Evolutionary conservation across 2,113 vertebrate genomes (phyloP).

Genomic region (Tiliqua scincoides): DNA sequence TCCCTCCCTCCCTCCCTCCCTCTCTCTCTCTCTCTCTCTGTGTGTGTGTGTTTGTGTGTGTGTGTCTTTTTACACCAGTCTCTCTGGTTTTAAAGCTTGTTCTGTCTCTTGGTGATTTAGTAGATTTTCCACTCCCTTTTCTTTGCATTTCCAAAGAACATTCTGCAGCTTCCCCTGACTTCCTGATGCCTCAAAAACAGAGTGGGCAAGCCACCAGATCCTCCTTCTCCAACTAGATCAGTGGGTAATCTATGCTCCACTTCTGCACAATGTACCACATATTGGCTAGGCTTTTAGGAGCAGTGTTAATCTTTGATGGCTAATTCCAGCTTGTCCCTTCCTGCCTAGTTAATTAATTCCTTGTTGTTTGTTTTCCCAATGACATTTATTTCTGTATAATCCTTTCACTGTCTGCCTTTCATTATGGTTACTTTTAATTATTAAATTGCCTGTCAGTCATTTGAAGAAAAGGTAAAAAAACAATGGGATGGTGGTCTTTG

Average conservation of each 20-base stretch:
- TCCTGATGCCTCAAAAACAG: background rate
- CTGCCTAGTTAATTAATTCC: background rate
- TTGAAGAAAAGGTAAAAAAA: background rate
- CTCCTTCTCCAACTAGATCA: background rate
- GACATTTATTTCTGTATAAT: background rate
- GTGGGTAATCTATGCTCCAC: background rate
- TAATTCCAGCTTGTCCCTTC: background rate
- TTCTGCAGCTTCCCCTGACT: background rate
- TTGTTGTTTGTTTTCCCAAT: background rate
- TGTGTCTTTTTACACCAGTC: background rate
- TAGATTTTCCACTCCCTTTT: background rate
- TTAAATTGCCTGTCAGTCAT: background rate
- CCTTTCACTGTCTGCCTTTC: background rate
- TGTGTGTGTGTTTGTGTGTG: no score
- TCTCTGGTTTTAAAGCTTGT: background rate
- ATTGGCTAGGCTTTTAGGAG: background rate
- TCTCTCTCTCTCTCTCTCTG: no score
- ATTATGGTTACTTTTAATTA: background rate
- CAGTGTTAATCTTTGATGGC: background rate
- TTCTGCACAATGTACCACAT: background rate
- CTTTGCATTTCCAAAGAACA: background rate
- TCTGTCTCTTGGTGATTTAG: background rate
- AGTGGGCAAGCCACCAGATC: background rate
- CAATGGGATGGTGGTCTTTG: background rate
- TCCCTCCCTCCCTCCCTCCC: no score